Conservation (phyloP, 2,113 vertebrate species). For the Centropus unirufus region DNA sequence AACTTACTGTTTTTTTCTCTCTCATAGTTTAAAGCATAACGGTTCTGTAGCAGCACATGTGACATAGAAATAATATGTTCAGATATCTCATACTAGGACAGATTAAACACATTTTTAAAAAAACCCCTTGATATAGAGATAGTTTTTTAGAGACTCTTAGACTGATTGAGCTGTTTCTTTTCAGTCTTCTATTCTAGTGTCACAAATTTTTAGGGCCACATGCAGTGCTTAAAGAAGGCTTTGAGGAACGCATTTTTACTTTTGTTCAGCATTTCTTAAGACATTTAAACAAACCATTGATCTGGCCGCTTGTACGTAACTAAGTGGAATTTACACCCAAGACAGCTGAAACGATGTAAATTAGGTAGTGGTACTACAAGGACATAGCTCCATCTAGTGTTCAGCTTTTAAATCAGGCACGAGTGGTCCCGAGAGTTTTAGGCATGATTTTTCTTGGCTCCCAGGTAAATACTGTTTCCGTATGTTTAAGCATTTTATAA, state of each 20-base stretch:
- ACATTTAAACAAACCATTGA: not conserved
- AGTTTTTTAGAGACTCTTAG: not conserved
- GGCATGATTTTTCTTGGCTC: not conserved
- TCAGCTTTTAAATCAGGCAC: not conserved
- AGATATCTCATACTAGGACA: not conserved
- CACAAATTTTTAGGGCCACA: not conserved
- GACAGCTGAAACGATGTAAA: rapidly evolving
- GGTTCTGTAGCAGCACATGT: not conserved
- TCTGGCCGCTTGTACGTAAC: not conserved
- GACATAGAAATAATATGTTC: not conserved
- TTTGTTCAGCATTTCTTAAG: not conserved
- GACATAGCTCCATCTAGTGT: slow-evolving; percentile 44
- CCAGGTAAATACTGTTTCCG: not conserved
- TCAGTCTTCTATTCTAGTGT: not conserved
- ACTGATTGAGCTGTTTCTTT: not conserved
- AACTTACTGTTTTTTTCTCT: not conserved
- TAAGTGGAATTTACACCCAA: rapidly evolving
- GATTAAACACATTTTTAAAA: not conserved
- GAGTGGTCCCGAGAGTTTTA: rapidly evolving
- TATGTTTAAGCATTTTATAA: not conserved
- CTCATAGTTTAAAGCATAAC: not conserved
- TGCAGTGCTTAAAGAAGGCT: not conserved
- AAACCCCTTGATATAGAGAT: not conserved
- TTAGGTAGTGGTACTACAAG: not conserved
- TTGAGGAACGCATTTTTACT: not conserved